These are phyloP conservation scores for Drosophila pruinosa DNA, from an alignment of 1,140 invertebrate genomes.

Conservation along the genomic window DNA sequence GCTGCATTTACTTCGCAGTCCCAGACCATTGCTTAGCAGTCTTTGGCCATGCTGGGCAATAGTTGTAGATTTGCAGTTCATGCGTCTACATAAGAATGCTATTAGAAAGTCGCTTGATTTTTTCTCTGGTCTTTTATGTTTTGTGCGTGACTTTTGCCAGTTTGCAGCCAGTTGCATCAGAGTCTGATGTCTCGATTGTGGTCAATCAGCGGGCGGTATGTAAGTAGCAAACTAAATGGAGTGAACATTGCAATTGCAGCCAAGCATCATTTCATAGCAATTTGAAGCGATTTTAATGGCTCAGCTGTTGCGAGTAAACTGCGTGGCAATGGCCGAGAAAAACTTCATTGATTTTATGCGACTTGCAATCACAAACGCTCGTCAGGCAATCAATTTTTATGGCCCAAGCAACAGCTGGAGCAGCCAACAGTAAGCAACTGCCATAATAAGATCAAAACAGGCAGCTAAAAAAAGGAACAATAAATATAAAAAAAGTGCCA, in stretches of 20 bases:
- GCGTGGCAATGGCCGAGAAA: slow-evolving; percentile 55
- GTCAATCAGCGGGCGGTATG: not conserved
- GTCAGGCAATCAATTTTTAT: slow-evolving; percentile 67
- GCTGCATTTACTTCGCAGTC: not conserved
- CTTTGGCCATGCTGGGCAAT: not conserved
- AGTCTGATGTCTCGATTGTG: not conserved
- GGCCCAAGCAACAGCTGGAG: slow-evolving; percentile 43
- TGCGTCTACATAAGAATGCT: slow-evolving; percentile 21
- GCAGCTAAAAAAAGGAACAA: not conserved
- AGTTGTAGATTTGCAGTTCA: slow-evolving; percentile 9
- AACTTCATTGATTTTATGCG: slow-evolving; percentile 50
- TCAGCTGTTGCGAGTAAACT: slow-evolving; percentile 38
- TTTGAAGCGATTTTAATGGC: slow-evolving; percentile 36
- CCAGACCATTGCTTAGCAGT: not conserved
- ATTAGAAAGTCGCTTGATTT: slow-evolving; percentile 10
- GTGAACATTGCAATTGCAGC: not conserved
- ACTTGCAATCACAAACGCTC: slow-evolving; percentile 35
- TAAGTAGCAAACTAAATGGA: not conserved
- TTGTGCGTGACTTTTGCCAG: slow-evolving; percentile 1
- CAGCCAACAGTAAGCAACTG: not conserved
- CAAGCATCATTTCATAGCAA: not conserved
- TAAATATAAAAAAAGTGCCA: too few relatives aligned
- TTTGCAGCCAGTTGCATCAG: too few relatives aligned
- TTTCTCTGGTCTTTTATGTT: not conserved
- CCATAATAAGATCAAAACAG: slow-evolving; percentile 11